Evolutionary conservation across 2,113 vertebrate species (phyloP).

Genomic region (Apteryx owenii): DNA sequence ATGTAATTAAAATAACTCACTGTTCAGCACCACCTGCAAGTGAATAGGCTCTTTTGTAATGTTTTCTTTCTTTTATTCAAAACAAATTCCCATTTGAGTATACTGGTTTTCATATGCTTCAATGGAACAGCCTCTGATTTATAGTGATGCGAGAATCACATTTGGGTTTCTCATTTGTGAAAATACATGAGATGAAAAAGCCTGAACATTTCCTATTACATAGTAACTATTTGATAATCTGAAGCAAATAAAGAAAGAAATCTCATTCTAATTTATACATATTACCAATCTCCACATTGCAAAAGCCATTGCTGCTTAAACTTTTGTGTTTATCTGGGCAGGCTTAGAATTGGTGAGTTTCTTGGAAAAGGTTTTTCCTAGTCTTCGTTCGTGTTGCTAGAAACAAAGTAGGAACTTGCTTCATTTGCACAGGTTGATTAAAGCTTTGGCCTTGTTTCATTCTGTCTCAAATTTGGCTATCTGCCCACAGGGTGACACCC

Average conservation of each 20-base stretch:
- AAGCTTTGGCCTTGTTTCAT: background rate
- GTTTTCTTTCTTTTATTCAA: background rate
- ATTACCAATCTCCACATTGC: background rate
- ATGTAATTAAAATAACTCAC: background rate
- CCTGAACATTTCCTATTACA: background rate
- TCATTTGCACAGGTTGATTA: background rate
- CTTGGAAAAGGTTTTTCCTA: background rate
- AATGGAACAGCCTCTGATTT: background rate
- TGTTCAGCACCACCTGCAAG: background rate
- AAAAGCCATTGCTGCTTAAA: background rate
- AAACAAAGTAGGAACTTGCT: background rate
- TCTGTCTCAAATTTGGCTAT: background rate
- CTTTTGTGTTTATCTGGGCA: background rate
- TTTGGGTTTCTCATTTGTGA: background rate
- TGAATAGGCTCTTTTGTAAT: background rate
- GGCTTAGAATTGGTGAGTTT: background rate
- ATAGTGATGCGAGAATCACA: background rate
- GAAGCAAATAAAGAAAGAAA: background rate
- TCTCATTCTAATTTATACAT: background rate
- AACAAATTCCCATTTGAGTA: background rate
- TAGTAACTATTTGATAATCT: background rate
- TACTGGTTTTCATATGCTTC: background rate
- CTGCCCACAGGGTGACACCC: background rate
- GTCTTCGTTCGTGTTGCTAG: background rate
- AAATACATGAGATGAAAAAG: background rate